Evolutionary conservation across 2,113 vertebrate species (phyloP).

Genomic region (Pteropus alecto): DNA sequence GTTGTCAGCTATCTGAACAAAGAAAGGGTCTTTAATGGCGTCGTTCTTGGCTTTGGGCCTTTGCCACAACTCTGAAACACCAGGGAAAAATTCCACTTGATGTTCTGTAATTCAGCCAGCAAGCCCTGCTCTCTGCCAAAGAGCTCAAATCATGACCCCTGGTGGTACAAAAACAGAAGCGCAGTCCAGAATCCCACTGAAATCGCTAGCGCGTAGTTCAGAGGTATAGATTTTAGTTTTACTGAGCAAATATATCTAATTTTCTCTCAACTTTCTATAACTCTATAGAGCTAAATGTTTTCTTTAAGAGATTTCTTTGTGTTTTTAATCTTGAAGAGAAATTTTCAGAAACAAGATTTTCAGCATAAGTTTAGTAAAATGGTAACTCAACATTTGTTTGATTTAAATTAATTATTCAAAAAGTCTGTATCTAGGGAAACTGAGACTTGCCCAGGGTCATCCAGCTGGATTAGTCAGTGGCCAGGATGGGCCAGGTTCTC

Average conservation of each 20-base stretch:
- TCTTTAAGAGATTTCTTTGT: not conserved
- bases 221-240: not conserved
- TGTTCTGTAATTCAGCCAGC: not conserved
- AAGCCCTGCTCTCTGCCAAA: not conserved
- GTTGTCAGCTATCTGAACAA: not conserved
- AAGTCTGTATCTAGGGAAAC: not conserved
- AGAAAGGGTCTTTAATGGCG: not conserved
- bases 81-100: not conserved
- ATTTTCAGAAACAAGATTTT: not conserved
- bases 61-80: not conserved
- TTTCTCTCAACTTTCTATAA: not conserved
- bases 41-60: not conserved
- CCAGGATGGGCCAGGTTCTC: not conserved
- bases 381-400: not conserved
- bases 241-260: not conserved
- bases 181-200: not conserved
- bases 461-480: not conserved
- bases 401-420: not conserved
- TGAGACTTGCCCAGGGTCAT: not conserved
- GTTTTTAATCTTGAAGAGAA: not conserved
- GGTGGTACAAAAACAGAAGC: not conserved
- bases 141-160: not conserved
- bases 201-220: fast-evolving
- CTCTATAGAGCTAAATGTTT: not conserved
- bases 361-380: not conserved